These are phyloP conservation scores for Dinothrombium tinctorium DNA, from an alignment of 1,140 invertebrate species.

Conservation along the genomic window DNA sequence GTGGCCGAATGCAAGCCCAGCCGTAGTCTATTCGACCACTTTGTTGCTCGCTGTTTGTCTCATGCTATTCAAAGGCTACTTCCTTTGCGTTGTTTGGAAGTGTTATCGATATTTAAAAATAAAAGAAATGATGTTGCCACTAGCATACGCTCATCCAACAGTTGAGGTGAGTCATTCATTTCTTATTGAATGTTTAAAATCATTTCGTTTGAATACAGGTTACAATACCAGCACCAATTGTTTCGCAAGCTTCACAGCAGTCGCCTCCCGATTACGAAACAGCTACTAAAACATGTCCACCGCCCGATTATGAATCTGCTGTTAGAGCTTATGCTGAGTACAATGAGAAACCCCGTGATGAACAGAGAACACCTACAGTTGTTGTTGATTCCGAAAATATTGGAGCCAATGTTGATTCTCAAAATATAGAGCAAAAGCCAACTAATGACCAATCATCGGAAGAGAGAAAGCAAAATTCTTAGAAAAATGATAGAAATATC, in stretches of 20 bases:
- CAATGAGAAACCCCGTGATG: too few relatives aligned
- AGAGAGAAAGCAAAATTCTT: too few relatives aligned
- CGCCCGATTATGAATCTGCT: slow-evolving; percentile 2
- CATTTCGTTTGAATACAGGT: not conserved
- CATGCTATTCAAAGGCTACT: slow-evolving; percentile 10
- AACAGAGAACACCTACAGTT: too few relatives aligned
- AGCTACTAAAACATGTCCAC: slow-evolving; percentile 2
- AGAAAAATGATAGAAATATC: too few relatives aligned
- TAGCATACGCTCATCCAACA: slow-evolving; percentile 2
- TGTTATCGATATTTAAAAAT: slow-evolving; percentile 12
- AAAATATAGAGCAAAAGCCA: too few relatives aligned
- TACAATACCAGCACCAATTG: not conserved
- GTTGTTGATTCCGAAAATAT: too few relatives aligned
- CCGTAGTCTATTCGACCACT: slow-evolving; percentile 1
- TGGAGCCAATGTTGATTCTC: too few relatives aligned
- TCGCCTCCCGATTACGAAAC: slow-evolving; percentile 7
- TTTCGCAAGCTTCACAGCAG: not conserved
- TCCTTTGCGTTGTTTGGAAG: slow-evolving; percentile 12
- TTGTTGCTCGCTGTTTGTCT: slow-evolving; percentile 5
- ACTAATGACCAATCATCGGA: too few relatives aligned
- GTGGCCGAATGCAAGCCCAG: not conserved
- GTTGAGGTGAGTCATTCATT: too few relatives aligned
- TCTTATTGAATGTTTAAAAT: not conserved
- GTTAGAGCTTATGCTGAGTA: not conserved
- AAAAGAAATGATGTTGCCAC: slow-evolving; percentile 9